These are phyloP conservation scores for Terebella lapidaria DNA, from an alignment of 2,888 invertebrate species.

Conservation along the genomic window DNA sequence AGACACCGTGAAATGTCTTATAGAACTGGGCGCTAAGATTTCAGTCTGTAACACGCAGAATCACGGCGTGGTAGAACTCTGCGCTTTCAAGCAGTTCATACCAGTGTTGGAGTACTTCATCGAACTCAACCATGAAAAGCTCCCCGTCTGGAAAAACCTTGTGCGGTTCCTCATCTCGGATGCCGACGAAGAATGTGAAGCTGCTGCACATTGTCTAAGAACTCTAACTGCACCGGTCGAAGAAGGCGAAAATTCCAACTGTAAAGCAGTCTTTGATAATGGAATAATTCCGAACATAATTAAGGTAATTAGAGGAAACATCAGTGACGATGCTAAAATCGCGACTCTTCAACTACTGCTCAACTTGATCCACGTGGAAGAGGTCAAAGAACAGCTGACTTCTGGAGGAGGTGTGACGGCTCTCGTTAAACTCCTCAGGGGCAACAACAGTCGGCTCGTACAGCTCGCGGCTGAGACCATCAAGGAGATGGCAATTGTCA, in stretches of 20 bases:
- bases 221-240: constrained; percentile 30
- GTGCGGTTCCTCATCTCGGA: constrained; percentile 40
- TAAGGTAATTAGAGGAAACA: constrained; percentile 37
- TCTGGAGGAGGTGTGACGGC: constrained; percentile 33
- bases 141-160: constrained; percentile 47
- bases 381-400: constrained; percentile 39
- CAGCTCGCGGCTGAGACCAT: constrained; percentile 39
- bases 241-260: neutral
- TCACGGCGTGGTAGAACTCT: constrained; percentile 49
- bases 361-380: constrained; percentile 35
- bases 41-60: constrained; percentile 38
- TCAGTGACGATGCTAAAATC: constrained; percentile 38
- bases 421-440: constrained; percentile 38
- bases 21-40: constrained; percentile 40
- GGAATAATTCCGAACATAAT: constrained; percentile 40
- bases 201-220: constrained; percentile 39
- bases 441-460: constrained; percentile 29
- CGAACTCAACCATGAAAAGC: constrained; percentile 30
- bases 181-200: constrained; percentile 39
- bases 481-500: constrained; percentile 32
- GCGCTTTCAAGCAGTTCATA: constrained; percentile 38
- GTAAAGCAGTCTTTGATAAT: constrained; percentile 29
- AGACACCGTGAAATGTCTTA: constrained; percentile 42
- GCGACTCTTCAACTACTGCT: constrained; percentile 38
- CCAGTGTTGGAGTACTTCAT: constrained; percentile 39